Conservation (phyloP, 1,140 invertebrate species). For the Trichonephila clavipes region DNA sequence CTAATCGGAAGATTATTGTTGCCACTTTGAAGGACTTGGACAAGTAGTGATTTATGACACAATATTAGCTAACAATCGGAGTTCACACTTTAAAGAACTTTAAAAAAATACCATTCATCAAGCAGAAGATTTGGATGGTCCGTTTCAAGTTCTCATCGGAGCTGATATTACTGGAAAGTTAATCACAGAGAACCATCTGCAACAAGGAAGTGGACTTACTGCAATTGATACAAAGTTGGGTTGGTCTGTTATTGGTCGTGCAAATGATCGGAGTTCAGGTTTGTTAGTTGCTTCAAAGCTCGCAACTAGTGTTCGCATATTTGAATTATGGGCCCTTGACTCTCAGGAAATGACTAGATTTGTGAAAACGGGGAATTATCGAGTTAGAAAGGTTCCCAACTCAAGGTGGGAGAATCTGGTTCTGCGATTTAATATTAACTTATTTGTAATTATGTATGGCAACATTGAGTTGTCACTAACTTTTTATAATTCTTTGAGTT, state of each 20-base stretch:
- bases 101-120: neutral
- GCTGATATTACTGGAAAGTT: constrained; percentile 6
- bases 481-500: too few species aligned
- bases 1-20: neutral
- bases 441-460: too few species aligned
- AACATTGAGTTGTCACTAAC: too few species aligned
- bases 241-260: constrained; percentile 11
- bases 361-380: constrained; percentile 77
- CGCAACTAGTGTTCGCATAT: constrained; percentile 70
- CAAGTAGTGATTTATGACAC: constrained; percentile 16
- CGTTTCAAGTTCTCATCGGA: constrained; percentile 31
- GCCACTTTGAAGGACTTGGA: constrained; percentile 43
- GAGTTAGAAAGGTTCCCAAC: constrained; percentile 38
- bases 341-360: constrained; percentile 80
- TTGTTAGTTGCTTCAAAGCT: constrained; percentile 77
- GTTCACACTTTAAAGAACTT: constrained; percentile 4
- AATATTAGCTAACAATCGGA: neutral
- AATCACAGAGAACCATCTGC: neutral
- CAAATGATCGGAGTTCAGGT: neutral
- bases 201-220: neutral
- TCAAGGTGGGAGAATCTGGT: too few species aligned
- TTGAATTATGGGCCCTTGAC: constrained; percentile 80
- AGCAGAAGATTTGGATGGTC: neutral
- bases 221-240: constrained; percentile 58
- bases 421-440: too few species aligned